Percentiles rank a stretch among this genome's conserved stretches.
Conservation (phyloP, 2,888 invertebrate genomes). For the Automeris io region DNA sequence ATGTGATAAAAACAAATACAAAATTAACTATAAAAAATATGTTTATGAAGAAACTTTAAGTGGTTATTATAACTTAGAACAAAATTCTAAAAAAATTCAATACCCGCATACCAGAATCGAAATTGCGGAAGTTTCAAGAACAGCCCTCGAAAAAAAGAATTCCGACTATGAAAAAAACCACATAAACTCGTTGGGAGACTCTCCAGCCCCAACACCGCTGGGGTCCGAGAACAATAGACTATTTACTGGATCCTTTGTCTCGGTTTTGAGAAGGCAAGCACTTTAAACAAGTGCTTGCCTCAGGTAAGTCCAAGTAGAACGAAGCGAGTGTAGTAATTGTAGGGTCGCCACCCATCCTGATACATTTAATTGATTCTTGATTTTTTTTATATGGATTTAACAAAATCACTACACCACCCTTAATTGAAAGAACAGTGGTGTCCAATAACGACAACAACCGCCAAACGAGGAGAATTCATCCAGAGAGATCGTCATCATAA, state of each 20-base stretch:
- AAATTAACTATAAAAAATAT: too few species aligned
- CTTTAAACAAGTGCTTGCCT: slow-evolving; percentile 29
- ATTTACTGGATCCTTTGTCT: slow-evolving; percentile 62
- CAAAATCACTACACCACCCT: too few species aligned
- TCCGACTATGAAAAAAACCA: slow-evolving; percentile 25
- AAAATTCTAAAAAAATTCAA: not conserved
- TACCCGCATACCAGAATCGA: slow-evolving; percentile 5
- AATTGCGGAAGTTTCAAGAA: slow-evolving; percentile 9
- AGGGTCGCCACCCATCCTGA: too few species aligned
- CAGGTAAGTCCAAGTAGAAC: slow-evolving; percentile 25
- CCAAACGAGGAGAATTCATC: too few species aligned
- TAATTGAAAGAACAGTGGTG: too few species aligned
- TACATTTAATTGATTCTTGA: too few species aligned
- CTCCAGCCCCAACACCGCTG: slow-evolving; percentile 26
- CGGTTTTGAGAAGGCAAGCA: slow-evolving; percentile 30
- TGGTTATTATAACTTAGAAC: not conserved
- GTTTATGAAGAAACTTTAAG: too few species aligned
- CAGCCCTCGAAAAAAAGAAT: slow-evolving; percentile 6
- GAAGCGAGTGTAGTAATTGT: not conserved
- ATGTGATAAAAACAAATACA: too few species aligned
- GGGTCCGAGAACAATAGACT: slow-evolving; percentile 55
- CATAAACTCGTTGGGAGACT: slow-evolving; percentile 48
- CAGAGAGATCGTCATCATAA: too few species aligned
- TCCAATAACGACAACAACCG: too few species aligned
- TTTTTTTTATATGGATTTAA: too few species aligned